Conservation (phyloP, 2,797 vertebrate genomes). For the Podarcis lilfordi region DNA sequence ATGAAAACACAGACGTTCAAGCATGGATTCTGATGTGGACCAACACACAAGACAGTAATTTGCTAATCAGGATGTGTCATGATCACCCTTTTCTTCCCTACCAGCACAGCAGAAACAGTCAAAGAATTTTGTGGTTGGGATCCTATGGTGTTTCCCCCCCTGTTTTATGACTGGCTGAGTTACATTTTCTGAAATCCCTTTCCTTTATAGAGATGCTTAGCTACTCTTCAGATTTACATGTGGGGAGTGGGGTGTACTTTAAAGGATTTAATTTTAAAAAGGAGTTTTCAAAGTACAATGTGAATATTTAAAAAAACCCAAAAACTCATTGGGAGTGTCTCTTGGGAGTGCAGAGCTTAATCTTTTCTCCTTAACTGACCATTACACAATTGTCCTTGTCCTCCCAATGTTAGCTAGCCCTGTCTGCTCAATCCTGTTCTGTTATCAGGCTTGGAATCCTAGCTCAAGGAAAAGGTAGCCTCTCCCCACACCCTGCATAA, state of each 20-base stretch:
- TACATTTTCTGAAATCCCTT: constrained; percentile 43
- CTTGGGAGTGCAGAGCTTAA: not conserved
- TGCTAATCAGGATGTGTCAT: constrained; percentile 28
- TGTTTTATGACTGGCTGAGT: not conserved
- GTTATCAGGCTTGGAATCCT: too few species aligned
- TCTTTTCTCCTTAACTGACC: constrained; percentile 13
- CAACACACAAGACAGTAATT: constrained; percentile 34
- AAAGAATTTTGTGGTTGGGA: constrained; percentile 33
- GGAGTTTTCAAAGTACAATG: constrained; percentile 39
- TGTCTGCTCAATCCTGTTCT: not conserved
- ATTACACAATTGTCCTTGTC: not conserved
- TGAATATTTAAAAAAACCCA: not conserved
- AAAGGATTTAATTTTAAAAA: constrained; percentile 44
- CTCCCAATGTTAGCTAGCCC: not conserved
- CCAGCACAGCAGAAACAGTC: constrained; percentile 13
- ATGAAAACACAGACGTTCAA: not conserved
- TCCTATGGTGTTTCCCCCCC: not conserved
- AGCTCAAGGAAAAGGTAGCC: too few species aligned
- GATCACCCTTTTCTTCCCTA: constrained; percentile 47
- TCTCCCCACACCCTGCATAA: too few species aligned
- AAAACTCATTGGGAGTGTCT: not conserved
- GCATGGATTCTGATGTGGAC: not conserved
- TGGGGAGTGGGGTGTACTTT: constrained; percentile 6
- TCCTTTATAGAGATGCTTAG: constrained; percentile 8
- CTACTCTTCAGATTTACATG: constrained; percentile 29